Conservation (phyloP, 2,797 vertebrate species). For the Chelon auratus region DNA sequence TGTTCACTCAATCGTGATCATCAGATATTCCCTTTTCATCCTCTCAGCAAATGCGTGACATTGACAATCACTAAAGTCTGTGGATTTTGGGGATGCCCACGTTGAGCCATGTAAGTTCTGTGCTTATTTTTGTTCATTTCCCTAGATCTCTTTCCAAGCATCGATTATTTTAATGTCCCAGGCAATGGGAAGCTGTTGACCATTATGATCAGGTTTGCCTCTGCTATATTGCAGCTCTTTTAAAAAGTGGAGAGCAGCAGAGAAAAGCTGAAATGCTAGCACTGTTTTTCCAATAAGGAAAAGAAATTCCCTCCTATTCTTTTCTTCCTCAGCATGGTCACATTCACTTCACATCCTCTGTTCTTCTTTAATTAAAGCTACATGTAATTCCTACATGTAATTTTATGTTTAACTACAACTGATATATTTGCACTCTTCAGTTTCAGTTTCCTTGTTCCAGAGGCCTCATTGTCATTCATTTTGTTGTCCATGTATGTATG, state of each 20-base stretch:
- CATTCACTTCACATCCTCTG: too few relatives aligned
- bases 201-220: background rate
- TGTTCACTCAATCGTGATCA: too few relatives aligned
- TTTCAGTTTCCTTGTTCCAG: background rate
- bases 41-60: too few relatives aligned
- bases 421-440: background rate
- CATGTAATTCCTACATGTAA: too few relatives aligned
- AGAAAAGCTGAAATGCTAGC: background rate
- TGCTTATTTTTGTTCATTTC: constrained; percentile 17
- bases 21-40: too few relatives aligned
- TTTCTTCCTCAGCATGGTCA: too few relatives aligned
- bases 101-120: constrained; percentile 1
- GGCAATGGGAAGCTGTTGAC: background rate
- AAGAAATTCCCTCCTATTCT: too few relatives aligned
- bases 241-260: background rate
- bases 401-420: too few relatives aligned
- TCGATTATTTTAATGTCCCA: background rate
- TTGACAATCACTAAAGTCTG: background rate
- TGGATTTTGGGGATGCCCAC: background rate
- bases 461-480: background rate
- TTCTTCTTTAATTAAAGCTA: too few relatives aligned
- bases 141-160: background rate
- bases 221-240: constrained; percentile 5
- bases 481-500: background rate
- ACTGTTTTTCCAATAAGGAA: too few relatives aligned